phyloP scores from a whole-genome alignment of 1,140 invertebrate species.

The Cotesia typhae region DNA sequence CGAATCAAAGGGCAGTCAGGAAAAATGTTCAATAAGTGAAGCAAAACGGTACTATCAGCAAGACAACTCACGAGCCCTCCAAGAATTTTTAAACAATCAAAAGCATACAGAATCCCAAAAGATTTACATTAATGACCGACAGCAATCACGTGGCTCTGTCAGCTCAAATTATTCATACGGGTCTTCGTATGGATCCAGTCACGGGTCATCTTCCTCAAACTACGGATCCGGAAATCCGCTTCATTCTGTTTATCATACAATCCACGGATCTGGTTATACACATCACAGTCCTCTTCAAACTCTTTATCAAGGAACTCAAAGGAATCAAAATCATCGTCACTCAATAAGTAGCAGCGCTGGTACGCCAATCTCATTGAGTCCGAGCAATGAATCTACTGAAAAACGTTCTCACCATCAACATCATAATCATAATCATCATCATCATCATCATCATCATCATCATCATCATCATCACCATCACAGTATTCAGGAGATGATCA shows the following conservation, averaged over 20 bases:
- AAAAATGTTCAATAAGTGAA: conserved; percentile 26
- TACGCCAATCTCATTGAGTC: conserved; percentile 49
- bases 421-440: conserved; percentile 13
- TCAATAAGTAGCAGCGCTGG: conserved; percentile 39
- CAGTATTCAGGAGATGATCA: conserved; percentile 76
- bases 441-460: conserved; percentile 40
- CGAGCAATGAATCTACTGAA: conserved; percentile 50
- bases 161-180: conserved; percentile 58
- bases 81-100: conserved; percentile 48
- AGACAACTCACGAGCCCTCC: conserved; percentile 46
- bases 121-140: conserved; percentile 40
- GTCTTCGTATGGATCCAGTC: conserved; percentile 52
- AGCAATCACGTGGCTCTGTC: conserved; percentile 55
- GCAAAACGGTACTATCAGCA: conserved; percentile 43
- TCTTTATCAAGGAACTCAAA: conserved; percentile 39
- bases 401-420: conserved; percentile 45
- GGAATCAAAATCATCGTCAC: conserved; percentile 40
- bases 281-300: conserved; percentile 42
- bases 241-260: conserved; percentile 52
- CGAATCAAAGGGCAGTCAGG: conserved; percentile 41
- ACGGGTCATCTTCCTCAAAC: conserved; percentile 52
- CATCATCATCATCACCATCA: conserved; percentile 56
- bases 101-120: conserved; percentile 39
- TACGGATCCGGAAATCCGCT: conserved; percentile 41
- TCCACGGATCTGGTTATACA: conserved; percentile 49